Evolutionary conservation across 2,113 vertebrate species (phyloP).

Genomic region (Microcebus tavaratra): DNA sequence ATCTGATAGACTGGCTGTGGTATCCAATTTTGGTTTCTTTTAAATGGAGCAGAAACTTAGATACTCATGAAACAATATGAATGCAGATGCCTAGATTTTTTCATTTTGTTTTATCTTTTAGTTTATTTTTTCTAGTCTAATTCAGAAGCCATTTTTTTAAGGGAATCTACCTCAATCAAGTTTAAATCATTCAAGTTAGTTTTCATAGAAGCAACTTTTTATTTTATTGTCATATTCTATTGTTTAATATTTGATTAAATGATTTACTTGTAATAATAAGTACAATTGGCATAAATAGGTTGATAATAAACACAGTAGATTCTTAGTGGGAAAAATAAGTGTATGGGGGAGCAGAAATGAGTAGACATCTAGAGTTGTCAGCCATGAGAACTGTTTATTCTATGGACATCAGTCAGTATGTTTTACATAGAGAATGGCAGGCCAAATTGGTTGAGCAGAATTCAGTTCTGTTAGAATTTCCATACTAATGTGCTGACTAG

Average conservation of each 20-base stretch:
- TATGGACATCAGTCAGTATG: neutral
- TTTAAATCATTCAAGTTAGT: constrained; percentile 4
- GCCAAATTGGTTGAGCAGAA: neutral
- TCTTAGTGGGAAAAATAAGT: neutral
- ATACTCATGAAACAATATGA: neutral
- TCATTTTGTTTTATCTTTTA: neutral
- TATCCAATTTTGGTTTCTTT: constrained; percentile 38
- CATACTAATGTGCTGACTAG: neutral
- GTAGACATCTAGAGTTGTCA: neutral
- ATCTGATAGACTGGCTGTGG: neutral
- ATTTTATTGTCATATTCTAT: neutral
- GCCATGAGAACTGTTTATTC: neutral
- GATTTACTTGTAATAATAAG: neutral
- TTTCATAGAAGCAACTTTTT: constrained; percentile 27
- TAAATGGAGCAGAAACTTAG: neutral
- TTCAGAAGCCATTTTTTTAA: neutral
- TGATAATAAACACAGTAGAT: neutral
- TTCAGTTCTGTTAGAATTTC: constrained; percentile 11
- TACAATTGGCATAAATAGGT: neutral
- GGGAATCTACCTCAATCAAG: neutral
- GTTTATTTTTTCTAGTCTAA: neutral
- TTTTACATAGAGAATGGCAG: neutral
- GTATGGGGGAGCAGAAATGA: neutral
- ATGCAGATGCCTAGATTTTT: neutral
- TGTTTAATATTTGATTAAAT: constrained; percentile 4